Evolutionary conservation across 2,888 invertebrate species (phyloP), one percentile per base, ranked within the genome.

Genomic region (Philaethria dido): DNA sequence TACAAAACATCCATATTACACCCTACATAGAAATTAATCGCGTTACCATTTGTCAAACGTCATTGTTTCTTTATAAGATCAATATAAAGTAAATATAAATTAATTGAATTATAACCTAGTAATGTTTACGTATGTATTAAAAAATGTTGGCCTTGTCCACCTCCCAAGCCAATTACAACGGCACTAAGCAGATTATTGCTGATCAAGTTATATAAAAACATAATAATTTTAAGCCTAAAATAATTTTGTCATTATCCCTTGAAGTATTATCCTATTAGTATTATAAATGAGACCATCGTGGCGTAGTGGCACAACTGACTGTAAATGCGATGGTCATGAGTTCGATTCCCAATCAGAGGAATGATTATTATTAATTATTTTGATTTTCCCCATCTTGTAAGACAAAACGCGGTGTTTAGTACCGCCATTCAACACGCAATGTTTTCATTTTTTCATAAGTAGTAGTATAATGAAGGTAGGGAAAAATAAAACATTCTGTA

Each of bases 131-230:
- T 60, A 45, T 60, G 39, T 55, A 55, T 39, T 36, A 55, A 39
- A 59, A 60, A 25, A 44, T 25, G 18, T 60, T 64, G 68, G 45
- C 69, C 69, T 62, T 60, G 60, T 16, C 42, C 57, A 14, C 29
- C 33, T 62, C 20, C 18, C 52, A 59, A 52, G 36, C 61, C 60
- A 61, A 64, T 68, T 64, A 65, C 13, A n/a, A 22, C 54, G 42
- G 36, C 16, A 29, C 42, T 66, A 69, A 69, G 69, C 11, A 66
- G 69, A 69, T 69, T 69, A 66, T 50, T 33, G 36, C 33, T 57
- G 39, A 63, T 63, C 42, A 55, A 63, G 50, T 59, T 64, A 59
- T 64, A 63, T 63, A 60, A 60, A 57, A 60, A 25, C 11, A 16
- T 29, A 33, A 50, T 50, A 29, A 3, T 60, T 44, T 25, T 25